phyloP scores from a whole-genome alignment of 2,113 vertebrate species.

The Trachemys scripta region DNA sequence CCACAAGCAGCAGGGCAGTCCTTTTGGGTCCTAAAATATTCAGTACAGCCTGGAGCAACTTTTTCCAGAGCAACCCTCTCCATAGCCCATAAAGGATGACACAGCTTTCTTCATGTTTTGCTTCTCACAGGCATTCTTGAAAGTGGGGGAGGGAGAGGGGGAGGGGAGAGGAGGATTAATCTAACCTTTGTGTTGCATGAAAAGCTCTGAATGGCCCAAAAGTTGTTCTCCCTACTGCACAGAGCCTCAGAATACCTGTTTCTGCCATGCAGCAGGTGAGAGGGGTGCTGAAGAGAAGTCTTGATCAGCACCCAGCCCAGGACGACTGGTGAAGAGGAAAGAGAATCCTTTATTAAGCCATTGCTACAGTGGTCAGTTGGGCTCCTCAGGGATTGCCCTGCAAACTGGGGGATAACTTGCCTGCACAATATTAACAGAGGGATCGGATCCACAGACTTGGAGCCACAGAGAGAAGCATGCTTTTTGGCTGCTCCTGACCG shows the following conservation, averaged over 20 bases:
- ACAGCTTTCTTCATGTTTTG: background rate
- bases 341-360: background rate
- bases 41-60: background rate
- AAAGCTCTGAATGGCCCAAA: background rate
- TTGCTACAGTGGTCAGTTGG: background rate
- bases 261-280: background rate
- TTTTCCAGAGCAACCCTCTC: background rate
- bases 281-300: background rate
- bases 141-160: background rate
- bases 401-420: background rate
- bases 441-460: background rate
- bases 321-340: background rate
- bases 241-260: background rate
- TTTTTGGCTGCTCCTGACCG: background rate
- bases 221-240: background rate
- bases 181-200: background rate
- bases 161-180: background rate
- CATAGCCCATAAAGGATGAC: background rate
- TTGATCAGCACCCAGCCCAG: background rate
- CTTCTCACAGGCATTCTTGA: background rate
- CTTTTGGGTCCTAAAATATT: background rate
- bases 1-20: background rate
- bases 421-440: background rate
- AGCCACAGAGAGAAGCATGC: background rate
- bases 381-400: background rate